These are phyloP conservation scores for Lagopus muta DNA, from an alignment of 2,113 vertebrate genomes.

Conservation along the genomic window DNA sequence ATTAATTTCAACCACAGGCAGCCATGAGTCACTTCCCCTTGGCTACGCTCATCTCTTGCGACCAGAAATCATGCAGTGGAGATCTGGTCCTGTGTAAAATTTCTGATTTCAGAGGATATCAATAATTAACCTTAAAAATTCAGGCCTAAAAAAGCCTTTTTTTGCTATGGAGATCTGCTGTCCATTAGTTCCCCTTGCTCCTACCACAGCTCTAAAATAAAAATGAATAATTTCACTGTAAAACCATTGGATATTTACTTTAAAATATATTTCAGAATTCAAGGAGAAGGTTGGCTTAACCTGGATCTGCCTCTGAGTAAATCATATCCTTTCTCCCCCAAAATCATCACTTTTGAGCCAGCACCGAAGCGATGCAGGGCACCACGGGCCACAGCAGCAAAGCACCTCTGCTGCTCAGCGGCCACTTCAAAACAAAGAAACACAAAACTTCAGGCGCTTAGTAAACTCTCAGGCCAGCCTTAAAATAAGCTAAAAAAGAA, in stretches of 20 bases:
- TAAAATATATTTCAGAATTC: background rate
- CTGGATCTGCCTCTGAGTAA: background rate
- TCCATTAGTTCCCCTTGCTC: background rate
- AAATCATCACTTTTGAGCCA: fast-evolving
- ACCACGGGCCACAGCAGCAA: fast-evolving
- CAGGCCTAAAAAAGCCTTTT: background rate
- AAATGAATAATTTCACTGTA: background rate
- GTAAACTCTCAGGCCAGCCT: background rate
- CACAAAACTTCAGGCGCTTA: background rate
- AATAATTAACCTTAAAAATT: background rate
- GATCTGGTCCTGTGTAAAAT: slow-evolving; percentile 1
- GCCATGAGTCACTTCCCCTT: slow-evolving; percentile 52
- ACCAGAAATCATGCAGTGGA: slow-evolving; percentile 2
- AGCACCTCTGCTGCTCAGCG: background rate
- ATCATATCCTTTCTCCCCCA: fast-evolving
- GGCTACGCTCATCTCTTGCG: slow-evolving; percentile 12
- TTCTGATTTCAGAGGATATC: background rate
- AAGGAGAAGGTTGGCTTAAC: background rate
- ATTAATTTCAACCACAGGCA: slow-evolving; percentile 53
- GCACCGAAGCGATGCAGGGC: background rate
- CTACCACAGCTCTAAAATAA: background rate
- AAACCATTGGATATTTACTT: background rate
- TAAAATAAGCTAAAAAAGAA: background rate
- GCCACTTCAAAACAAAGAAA: background rate
- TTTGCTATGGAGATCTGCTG: background rate